A percentile compares a stretch with the other conserved stretches of the same genome.
Evolutionary conservation across 2,113 vertebrate species (phyloP).

Genomic region (Scomber scombrus): DNA sequence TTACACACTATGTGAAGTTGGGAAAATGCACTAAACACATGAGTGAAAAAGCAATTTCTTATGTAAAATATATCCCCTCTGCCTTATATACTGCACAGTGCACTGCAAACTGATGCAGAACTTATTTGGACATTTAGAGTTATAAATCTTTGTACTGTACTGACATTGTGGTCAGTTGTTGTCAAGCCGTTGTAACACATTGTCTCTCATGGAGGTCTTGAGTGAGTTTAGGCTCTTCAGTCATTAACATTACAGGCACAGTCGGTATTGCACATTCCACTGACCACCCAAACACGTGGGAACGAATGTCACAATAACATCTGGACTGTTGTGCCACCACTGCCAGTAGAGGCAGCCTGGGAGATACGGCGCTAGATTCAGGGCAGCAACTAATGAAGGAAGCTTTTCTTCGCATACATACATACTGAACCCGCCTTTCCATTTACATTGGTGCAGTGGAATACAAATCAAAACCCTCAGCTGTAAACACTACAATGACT

Average conservation of each 20-base stretch:
- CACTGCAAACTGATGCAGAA: slow-evolving; percentile 6
- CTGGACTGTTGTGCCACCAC: slow-evolving; percentile 53
- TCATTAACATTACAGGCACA: slow-evolving; percentile 40
- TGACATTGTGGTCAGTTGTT: slow-evolving; percentile 53
- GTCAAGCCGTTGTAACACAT: slow-evolving; percentile 41
- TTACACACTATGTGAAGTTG: neutral
- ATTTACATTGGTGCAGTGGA: slow-evolving; percentile 28
- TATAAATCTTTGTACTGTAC: slow-evolving; percentile 28
- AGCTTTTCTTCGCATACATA: slow-evolving; percentile 20
- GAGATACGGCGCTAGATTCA: neutral
- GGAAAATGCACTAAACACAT: neutral
- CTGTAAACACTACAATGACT: slow-evolving; percentile 57
- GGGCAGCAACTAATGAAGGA: slow-evolving; percentile 6
- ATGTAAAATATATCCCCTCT: neutral
- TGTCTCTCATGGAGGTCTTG: slow-evolving; percentile 58
- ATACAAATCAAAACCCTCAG: slow-evolving; percentile 40
- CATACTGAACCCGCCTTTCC: neutral
- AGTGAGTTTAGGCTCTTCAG: slow-evolving; percentile 29
- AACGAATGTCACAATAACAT: slow-evolving; percentile 63
- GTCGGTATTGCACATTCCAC: slow-evolving; percentile 46
- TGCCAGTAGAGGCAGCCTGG: slow-evolving; percentile 10
- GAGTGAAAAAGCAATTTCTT: neutral
- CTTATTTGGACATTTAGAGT: slow-evolving; percentile 40
- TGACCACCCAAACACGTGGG: slow-evolving; percentile 51
- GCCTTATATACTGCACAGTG: neutral